Conservation (phyloP, 2,113 vertebrate genomes). For the Lepisosteus osseus region DNA sequence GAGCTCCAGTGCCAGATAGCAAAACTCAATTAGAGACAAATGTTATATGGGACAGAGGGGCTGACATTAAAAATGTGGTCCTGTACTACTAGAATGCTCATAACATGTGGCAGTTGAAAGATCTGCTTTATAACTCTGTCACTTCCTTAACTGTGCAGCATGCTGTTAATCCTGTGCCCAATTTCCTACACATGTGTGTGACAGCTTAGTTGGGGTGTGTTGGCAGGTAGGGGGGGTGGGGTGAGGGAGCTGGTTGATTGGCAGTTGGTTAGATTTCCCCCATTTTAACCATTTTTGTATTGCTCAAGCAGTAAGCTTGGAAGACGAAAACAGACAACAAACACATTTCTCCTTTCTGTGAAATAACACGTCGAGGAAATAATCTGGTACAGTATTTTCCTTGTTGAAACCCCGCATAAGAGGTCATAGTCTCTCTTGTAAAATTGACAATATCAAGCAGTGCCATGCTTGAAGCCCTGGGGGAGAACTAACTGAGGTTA, state of each 20-base stretch:
- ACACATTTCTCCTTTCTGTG: background rate
- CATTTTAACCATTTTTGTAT: no score
- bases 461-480: constrained; percentile 6
- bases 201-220: constrained; percentile 24
- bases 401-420: background rate
- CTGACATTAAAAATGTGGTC: constrained; percentile 45
- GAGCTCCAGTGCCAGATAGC: no score
- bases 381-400: no score
- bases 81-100: constrained; percentile 40
- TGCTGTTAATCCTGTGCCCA: constrained; percentile 56
- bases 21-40: no score
- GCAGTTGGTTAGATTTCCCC: no score
- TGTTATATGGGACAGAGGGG: constrained; percentile 38
- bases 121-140: constrained; percentile 55
- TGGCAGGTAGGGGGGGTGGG: constrained; percentile 16
- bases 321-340: no score
- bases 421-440: background rate
- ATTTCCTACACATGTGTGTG: constrained; percentile 61
- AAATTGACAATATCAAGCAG: constrained; percentile 10
- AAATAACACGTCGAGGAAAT: background rate
- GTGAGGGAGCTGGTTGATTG: background rate
- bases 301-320: no score
- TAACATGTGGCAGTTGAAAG: constrained; percentile 52
- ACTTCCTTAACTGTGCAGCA: constrained; percentile 46
- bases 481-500: constrained; percentile 15